Conservation (phyloP, 2,797 vertebrate species). For the Coluber constrictor region DNA sequence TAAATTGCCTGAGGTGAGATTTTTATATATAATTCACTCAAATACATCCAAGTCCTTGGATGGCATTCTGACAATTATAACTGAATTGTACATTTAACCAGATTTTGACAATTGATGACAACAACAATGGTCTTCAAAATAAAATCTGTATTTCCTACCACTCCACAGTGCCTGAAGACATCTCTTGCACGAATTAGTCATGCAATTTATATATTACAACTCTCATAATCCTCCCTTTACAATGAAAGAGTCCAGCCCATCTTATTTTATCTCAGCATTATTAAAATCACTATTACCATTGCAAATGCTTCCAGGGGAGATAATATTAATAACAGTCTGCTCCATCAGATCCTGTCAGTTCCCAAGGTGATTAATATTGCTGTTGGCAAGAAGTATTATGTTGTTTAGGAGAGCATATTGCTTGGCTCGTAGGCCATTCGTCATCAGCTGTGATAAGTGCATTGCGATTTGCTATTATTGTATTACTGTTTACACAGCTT, state of each 20-base stretch:
- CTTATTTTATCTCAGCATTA: slow-evolving; percentile 51
- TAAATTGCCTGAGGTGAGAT: slow-evolving; percentile 54
- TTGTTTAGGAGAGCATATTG: slow-evolving; percentile 54
- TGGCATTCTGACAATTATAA: slow-evolving; percentile 47
- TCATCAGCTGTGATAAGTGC: slow-evolving; percentile 44
- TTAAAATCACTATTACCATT: slow-evolving; percentile 65
- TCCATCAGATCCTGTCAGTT: slow-evolving; percentile 56
- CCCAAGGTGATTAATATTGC: slow-evolving; percentile 59
- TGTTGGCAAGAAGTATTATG: slow-evolving; percentile 53
- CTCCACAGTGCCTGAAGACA: slow-evolving; percentile 15
- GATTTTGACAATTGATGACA: slow-evolving; percentile 61
- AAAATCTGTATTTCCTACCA: background rate
- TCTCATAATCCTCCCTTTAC: slow-evolving; percentile 36
- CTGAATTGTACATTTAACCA: slow-evolving; percentile 62
- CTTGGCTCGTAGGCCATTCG: slow-evolving; percentile 49
- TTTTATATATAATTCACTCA: slow-evolving; percentile 36
- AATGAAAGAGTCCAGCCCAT: slow-evolving; percentile 2
- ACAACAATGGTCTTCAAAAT: slow-evolving; percentile 45
- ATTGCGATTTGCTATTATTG: slow-evolving; percentile 56
- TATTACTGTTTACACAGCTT: slow-evolving; percentile 59
- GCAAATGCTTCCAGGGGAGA: slow-evolving; percentile 60
- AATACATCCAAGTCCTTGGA: slow-evolving; percentile 51
- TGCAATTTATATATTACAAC: slow-evolving; percentile 44
- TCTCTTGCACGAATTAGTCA: slow-evolving; percentile 44
- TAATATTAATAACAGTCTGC: slow-evolving; percentile 54